phyloP scores from a whole-genome alignment of 2,113 vertebrate species.

The Cryptotis parvus region DNA sequence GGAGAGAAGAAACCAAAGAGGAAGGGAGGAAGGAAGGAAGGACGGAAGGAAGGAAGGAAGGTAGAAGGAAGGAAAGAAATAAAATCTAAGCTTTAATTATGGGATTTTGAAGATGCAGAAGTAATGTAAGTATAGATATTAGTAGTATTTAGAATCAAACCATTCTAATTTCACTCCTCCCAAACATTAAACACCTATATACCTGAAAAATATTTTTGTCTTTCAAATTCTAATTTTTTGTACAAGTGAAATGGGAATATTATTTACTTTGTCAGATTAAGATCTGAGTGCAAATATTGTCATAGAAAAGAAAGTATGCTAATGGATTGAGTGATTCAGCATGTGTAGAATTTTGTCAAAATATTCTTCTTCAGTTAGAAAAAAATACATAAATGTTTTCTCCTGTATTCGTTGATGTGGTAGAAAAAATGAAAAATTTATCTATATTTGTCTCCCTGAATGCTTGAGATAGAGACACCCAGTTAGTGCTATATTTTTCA shows the following conservation, averaged over 20 bases:
- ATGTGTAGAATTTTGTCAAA: slow-evolving; percentile 10
- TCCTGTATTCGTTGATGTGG: background rate
- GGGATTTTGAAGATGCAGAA: background rate
- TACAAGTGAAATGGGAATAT: slow-evolving; percentile 17
- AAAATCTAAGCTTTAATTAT: background rate
- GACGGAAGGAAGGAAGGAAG: background rate
- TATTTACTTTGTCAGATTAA: background rate
- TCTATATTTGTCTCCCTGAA: background rate
- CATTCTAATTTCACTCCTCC: background rate
- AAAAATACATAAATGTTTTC: background rate
- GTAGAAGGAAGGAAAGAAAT: no score
- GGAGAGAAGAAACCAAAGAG: background rate
- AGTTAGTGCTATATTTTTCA: background rate
- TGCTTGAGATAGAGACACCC: background rate
- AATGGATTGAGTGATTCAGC: background rate
- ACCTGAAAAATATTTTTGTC: background rate
- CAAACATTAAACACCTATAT: background rate
- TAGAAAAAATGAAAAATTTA: background rate
- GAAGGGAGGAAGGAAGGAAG: fast-evolving
- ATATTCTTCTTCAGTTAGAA: background rate
- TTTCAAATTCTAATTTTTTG: background rate
- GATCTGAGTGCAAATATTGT: background rate
- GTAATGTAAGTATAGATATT: background rate
- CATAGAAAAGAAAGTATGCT: background rate
- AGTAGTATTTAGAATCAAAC: background rate